Evolutionary conservation across 2,888 invertebrate genomes (phyloP).

Genomic region (Hoplodrina ambigua): DNA sequence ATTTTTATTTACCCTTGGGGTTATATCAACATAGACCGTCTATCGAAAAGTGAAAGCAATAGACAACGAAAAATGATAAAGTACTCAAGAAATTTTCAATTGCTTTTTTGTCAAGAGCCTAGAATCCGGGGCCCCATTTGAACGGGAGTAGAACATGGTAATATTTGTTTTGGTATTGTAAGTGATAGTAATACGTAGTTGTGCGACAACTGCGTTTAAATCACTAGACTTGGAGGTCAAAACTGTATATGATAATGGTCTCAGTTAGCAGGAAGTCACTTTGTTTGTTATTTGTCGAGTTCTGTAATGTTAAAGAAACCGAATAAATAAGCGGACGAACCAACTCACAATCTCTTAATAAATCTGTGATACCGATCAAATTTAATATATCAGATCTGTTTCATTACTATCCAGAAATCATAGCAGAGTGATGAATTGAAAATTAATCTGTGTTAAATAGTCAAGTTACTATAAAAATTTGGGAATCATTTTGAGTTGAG

Average conservation of each 20-base stretch:
- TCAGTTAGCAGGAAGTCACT: slow-evolving; percentile 33
- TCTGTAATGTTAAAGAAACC: background rate
- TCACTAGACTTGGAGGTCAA: slow-evolving; percentile 39
- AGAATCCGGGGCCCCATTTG: background rate
- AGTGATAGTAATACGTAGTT: slow-evolving; percentile 9
- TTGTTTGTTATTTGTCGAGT: slow-evolving; percentile 5
- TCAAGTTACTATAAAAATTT: too few relatives aligned
- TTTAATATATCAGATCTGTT: too few relatives aligned
- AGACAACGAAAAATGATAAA: background rate
- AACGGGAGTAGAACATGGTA: slow-evolving; percentile 5
- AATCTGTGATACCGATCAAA: too few relatives aligned
- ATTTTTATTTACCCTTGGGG: background rate
- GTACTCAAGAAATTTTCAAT: too few relatives aligned
- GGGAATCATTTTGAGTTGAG: too few relatives aligned
- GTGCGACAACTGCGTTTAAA: slow-evolving; percentile 36
- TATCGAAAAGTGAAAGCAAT: too few relatives aligned
- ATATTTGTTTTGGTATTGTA: slow-evolving; percentile 37
- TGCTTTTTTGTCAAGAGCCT: background rate
- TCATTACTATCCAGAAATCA: background rate
- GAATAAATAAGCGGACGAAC: background rate
- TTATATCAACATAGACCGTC: background rate
- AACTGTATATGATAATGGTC: slow-evolving; percentile 55
- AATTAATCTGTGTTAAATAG: too few relatives aligned
- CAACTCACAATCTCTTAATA: too few relatives aligned
- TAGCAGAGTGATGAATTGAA: background rate